Evolutionary conservation across 2,797 vertebrate genomes (phyloP), one percentile per base, ranked within the genome.

Genomic region (Danio aesculapii): DNA sequence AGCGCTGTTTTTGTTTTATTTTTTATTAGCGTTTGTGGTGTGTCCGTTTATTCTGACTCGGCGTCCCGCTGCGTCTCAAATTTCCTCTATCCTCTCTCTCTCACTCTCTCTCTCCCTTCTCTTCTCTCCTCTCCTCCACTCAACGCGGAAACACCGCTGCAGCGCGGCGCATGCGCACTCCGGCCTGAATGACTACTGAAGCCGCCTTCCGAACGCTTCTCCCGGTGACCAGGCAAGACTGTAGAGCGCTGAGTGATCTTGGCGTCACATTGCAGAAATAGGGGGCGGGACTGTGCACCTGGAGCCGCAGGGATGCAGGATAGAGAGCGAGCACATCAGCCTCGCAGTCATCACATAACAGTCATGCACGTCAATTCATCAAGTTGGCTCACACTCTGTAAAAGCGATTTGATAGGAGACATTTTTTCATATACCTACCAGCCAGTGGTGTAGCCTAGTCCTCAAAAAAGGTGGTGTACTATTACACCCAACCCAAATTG

Each of bases 231-330:
- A 66, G 44, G 75, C 76, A 81, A 58, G 47, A 61, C 67, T 30
- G 69, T 50, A 53, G 17, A 52, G 55, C 57, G 41, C 19, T 67
- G 62, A 81, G 74, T 77, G 66, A 79, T 66, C n/a, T 52, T 44
- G 4, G 77, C 81, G 68, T 83, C 69, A 78, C 69, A 78, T 61
- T 74, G 81, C 62, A 66, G 69, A 73, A 64, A 64, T 46, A 39
- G 53, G 58, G 83, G 90, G 88, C 86, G 89, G 91, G 88, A 85
- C 86, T 87, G 86, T 90, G 92, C 93, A 91, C 92, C 91, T 92
- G 91, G 88, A 87, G 88, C 86, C 88, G 84, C 85, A 61, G 77
- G 39, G 81, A 84, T 88, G 79, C 79, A 63, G 84, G 73, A 81
- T 75, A 62, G 63, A 75, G 68, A 72, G 62, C 1, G 30, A 30